Evolutionary conservation across 2,113 vertebrate genomes (phyloP).

Genomic region (Cranoglanis bouderius): DNA sequence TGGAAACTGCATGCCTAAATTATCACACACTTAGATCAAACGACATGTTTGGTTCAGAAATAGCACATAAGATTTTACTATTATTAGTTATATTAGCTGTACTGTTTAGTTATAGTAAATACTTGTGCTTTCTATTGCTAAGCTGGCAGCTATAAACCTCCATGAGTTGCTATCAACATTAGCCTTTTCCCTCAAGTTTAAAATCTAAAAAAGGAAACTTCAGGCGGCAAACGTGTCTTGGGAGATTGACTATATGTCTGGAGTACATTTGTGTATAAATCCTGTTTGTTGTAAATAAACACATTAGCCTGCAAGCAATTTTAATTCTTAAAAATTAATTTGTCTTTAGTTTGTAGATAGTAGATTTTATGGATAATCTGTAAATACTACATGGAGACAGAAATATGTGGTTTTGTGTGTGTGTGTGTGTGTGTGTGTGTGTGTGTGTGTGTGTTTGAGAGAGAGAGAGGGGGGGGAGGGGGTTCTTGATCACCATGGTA

Average conservation of each 20-base stretch:
- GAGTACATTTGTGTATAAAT: background rate
- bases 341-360: background rate
- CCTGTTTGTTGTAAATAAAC: background rate
- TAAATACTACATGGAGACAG: background rate
- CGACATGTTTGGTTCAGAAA: background rate
- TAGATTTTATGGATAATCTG: background rate
- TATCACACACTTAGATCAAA: background rate
- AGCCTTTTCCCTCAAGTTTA: background rate
- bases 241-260: background rate
- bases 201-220: background rate
- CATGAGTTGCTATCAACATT: background rate
- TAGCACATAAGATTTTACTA: background rate
- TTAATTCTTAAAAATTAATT: background rate
- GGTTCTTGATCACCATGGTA: constrained; percentile 20
- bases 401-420: background rate
- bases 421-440: constrained; percentile 33
- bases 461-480: background rate
- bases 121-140: background rate
- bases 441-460: constrained; percentile 23
- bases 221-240: background rate
- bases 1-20: background rate
- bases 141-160: background rate
- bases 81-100: background rate
- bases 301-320: background rate
- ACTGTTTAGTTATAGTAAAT: background rate